phyloP scores from a whole-genome alignment of 2,113 vertebrate genomes.

The Cromileptes altivelis region DNA sequence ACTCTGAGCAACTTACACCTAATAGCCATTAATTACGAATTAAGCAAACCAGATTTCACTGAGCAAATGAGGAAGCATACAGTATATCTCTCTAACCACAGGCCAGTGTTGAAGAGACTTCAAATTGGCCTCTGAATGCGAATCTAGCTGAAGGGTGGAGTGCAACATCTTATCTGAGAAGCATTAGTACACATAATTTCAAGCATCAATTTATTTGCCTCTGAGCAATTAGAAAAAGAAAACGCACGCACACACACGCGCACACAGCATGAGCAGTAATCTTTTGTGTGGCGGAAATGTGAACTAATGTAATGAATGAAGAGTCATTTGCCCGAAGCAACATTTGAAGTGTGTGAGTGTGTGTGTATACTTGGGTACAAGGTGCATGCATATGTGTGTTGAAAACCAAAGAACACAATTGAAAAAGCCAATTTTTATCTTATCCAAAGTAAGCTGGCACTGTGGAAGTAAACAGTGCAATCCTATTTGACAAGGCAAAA shows the following conservation, averaged over 20 bases:
- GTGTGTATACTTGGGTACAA: background rate
- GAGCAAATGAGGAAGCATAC: conserved; percentile 24
- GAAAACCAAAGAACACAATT: conserved; percentile 24
- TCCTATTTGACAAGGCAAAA: conserved; percentile 58
- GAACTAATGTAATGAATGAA: conserved; percentile 81
- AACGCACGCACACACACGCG: no score
- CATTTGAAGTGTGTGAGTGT: conserved; percentile 39
- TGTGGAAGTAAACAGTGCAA: conserved; percentile 55
- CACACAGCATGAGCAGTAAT: conserved; percentile 60
- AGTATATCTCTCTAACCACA: conserved; percentile 45
- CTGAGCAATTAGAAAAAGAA: conserved; percentile 51
- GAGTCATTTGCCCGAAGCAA: conserved; percentile 73
- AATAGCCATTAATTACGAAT: conserved; percentile 47
- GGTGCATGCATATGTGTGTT: conserved; percentile 31
- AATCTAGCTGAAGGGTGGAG: conserved; percentile 58
- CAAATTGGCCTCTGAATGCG: conserved; percentile 51
- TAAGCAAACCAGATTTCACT: conserved; percentile 51
- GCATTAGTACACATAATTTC: conserved; percentile 65
- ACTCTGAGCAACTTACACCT: conserved; percentile 13
- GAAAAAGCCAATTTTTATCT: conserved; percentile 38
- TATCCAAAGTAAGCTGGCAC: conserved; percentile 32
- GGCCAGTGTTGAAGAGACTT: conserved; percentile 49
- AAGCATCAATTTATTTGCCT: conserved; percentile 68
- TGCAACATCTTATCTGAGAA: conserved; percentile 58
- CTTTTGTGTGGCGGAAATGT: conserved; percentile 76